Base-by-base conservation (phyloP, 2,888 invertebrate species). In the Volucella zonaria region DNA sequence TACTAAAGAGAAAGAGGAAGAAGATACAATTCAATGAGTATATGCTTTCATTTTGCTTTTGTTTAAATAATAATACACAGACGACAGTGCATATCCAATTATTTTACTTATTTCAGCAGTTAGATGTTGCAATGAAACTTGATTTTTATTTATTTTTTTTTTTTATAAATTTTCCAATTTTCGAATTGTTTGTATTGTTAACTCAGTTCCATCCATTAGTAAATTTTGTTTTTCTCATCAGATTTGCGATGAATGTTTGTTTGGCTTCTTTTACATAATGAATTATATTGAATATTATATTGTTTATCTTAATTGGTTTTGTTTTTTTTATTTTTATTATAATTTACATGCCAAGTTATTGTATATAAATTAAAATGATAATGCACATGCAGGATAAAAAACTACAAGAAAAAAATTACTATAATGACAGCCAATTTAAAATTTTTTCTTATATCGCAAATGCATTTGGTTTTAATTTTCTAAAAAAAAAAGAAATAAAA, bases 311-410 rank as follows among this genome's bases (percentile, higher is more conserved):
- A 10, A 15, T 71, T 8, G 6, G 14, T 56, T 12, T 54, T 4
- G 58, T 31, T 38, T 12, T 58, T 42, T 61, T 23, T 58, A n/a
- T 42, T 12, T 14, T 12, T 43, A 45, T 61, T 18, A 14, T 2
- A 58, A 23, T 59, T 40, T 54, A 52, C 76, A 77, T 77, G 64
- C 74, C 67, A 8, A 62, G 40, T 83, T 54, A 49, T 47, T n/a
- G 1, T 18, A 18, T 1, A 18, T 58, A 23, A 31, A 31, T 31
- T 31, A 31, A 31, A 31, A 61, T 61, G 54, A 73, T 31, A 79
- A 75, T 74, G 82, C 70, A 79, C 82, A 83, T 83, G 82, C 82
- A 79, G 14, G 73, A 42, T 64, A 10, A 59, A 52, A 31, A 45
- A 45, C 51, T 10, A 58, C 14, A 49, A 61, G 42, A 14, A 58